Conservation (phyloP, 2,797 vertebrate genomes). For the Stomatorhinus walkeri region DNA sequence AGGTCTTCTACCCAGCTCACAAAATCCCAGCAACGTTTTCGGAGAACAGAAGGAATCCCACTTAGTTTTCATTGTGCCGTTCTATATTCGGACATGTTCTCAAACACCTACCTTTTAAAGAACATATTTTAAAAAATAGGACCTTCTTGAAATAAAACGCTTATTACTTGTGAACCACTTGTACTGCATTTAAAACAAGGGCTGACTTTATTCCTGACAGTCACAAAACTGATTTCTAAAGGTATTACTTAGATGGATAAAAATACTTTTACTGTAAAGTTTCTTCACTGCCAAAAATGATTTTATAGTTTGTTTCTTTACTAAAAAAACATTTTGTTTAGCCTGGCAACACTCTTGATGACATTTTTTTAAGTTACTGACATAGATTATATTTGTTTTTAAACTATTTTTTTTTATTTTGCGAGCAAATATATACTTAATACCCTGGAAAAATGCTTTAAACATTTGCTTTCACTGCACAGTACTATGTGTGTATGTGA, state of each 20-base stretch:
- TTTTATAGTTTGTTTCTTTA: neutral
- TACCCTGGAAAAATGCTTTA: neutral
- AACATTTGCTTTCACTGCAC: neutral
- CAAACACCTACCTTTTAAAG: neutral
- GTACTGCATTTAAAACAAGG: neutral
- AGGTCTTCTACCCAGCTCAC: no score
- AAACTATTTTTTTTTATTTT: neutral
- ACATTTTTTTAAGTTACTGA: neutral
- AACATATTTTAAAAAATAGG: neutral
- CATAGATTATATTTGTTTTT: neutral
- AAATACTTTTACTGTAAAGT: neutral
- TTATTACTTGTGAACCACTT: neutral
- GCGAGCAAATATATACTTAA: neutral
- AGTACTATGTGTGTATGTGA: neutral
- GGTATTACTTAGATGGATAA: neutral
- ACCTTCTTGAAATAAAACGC: neutral
- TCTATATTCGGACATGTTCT: neutral
- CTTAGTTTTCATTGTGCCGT: no score
- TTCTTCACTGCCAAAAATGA: neutral
- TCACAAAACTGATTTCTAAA: neutral
- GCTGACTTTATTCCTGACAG: neutral
- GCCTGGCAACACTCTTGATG: neutral
- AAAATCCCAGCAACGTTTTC: no score
- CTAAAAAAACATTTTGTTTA: neutral
- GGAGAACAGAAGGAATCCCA: no score